phyloP scores from a whole-genome alignment of 2,797 vertebrate genomes.

The Syndactyla subalaris region DNA sequence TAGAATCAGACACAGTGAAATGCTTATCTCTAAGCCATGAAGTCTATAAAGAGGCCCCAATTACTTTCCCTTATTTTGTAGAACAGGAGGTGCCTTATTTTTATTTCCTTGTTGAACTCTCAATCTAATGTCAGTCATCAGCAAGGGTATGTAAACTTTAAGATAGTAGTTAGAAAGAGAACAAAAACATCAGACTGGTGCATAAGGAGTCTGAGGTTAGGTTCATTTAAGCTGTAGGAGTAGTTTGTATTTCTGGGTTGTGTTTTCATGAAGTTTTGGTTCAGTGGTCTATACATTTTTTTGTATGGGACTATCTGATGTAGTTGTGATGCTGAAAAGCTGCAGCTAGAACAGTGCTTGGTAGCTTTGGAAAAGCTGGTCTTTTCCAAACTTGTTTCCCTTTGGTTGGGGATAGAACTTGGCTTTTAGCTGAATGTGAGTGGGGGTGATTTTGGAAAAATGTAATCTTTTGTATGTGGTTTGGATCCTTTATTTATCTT shows the following conservation, averaged over 20 bases:
- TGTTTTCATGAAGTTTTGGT: not conserved
- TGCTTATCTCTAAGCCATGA: not conserved
- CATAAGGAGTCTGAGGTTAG: not conserved
- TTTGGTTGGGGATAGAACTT: not conserved
- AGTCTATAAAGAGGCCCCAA: not conserved
- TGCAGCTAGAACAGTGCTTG: not conserved
- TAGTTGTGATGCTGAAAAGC: not conserved
- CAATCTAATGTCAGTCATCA: not conserved
- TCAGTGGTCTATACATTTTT: not conserved
- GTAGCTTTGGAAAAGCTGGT: not conserved
- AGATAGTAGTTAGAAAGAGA: not conserved
- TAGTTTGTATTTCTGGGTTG: not conserved
- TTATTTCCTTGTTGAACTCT: not conserved
- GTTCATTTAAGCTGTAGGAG: not conserved
- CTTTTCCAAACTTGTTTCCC: not conserved
- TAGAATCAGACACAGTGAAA: not conserved
- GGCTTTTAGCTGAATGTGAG: not conserved
- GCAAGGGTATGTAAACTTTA: not conserved
- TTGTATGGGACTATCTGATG: not conserved
- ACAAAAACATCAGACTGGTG: rapidly evolving
- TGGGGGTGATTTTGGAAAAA: not conserved
- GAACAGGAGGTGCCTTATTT: not conserved
- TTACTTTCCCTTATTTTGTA: not conserved
- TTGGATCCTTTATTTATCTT: not conserved
- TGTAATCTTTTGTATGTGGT: not conserved